These are phyloP conservation scores for Paragorgia papillata DNA, from an alignment of 92 coral and sea anemone species.

Conservation along the genomic window DNA sequence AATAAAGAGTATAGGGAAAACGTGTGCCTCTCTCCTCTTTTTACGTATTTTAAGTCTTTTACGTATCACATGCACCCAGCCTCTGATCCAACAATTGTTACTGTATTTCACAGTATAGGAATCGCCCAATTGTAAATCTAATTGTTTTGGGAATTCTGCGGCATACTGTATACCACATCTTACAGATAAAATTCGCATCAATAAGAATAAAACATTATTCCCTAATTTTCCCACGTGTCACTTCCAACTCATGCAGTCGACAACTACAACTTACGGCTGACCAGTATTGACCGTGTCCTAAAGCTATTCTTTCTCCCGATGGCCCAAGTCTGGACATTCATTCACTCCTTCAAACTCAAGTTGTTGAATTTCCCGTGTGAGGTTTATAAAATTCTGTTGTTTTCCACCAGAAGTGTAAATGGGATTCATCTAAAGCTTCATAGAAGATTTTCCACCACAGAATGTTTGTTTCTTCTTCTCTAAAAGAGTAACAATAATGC, in stretches of 20 bases:
- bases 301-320: neutral
- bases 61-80: too few relatives aligned
- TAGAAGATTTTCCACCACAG: constrained; percentile 72
- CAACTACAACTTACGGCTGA: neutral
- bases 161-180: too few relatives aligned
- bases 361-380: constrained; percentile 39
- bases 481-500: neutral
- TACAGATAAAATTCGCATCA: neutral
- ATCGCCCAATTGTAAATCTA: too few relatives aligned
- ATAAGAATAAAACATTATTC: neutral
- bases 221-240: neutral
- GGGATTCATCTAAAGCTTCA: constrained; percentile 53
- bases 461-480: constrained; percentile 57
- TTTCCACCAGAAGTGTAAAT: constrained; percentile 74
- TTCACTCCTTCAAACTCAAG: neutral
- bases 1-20: too few relatives aligned
- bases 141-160: too few relatives aligned
- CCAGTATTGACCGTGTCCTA: neutral
- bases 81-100: too few relatives aligned
- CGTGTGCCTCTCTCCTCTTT: too few relatives aligned
- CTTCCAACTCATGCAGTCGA: neutral
- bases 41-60: too few relatives aligned
- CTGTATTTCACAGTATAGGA: too few relatives aligned
- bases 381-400: constrained; percentile 59
- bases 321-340: neutral